A percentile compares a stretch with the other conserved stretches of the same genome.
These are phyloP conservation scores for Macroteleia sp. DNA, from an alignment of 2,888 invertebrate species.

Conservation along the genomic window DNA sequence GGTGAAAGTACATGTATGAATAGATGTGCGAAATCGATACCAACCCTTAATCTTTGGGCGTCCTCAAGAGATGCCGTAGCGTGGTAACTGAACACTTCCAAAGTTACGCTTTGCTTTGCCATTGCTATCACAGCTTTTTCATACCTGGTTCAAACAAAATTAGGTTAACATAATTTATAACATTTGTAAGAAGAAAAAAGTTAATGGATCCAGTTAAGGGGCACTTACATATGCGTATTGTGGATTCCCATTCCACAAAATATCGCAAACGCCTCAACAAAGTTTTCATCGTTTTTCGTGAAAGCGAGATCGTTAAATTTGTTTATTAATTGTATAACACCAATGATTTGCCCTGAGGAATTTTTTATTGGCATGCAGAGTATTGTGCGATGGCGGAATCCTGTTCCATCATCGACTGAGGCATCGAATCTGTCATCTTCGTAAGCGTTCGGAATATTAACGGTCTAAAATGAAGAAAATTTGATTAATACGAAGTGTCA, in stretches of 20 bases:
- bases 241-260: constrained; percentile 99
- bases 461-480: constrained; percentile 86
- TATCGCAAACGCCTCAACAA: constrained; percentile 98
- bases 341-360: constrained; percentile 95
- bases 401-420: constrained; percentile 91
- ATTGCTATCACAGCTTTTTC: constrained; percentile 97
- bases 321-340: constrained; percentile 95
- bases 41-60: constrained; percentile 93
- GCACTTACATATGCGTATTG: constrained; percentile 95
- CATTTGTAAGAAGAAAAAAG: too few relatives aligned
- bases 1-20: too few relatives aligned
- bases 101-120: constrained; percentile 97
- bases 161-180: too few relatives aligned
- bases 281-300: constrained; percentile 97
- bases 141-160: constrained; percentile 87
- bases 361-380: constrained; percentile 98
- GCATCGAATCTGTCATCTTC: constrained; percentile 94
- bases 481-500: neutral
- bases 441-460: constrained; percentile 95
- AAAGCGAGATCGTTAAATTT: constrained; percentile 96
- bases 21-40: too few relatives aligned
- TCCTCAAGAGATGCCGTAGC: constrained; percentile 96
- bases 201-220: too few relatives aligned
- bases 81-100: constrained; percentile 97
- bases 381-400: constrained; percentile 94